Evolutionary conservation across 2,113 vertebrate species (phyloP), one percentile per base, ranked within the genome.

Genomic region (Corapipo altera): DNA sequence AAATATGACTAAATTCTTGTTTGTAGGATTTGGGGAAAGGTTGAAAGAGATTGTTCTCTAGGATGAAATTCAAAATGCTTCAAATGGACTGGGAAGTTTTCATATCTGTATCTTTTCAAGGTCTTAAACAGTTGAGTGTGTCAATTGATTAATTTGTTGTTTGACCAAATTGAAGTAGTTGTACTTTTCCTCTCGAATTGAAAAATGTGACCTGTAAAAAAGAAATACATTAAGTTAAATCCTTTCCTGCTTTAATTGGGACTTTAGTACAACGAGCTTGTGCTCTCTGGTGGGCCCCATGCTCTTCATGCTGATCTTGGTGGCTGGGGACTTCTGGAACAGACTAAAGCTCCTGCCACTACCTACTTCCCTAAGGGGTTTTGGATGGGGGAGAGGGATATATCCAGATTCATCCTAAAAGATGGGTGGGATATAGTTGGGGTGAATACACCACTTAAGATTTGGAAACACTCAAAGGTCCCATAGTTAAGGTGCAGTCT

Each of bases 11-110:
- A 58, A 67, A 81, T 70, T 77, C 32, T 78, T 90, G 44, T 44
- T 93, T 70, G 32, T 94, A 58, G 85, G 86, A 92, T 95, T 93
- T 95, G 91, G 94, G 88, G 90, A 94, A 92, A 93, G 75, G 55
- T 93, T 94, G 88, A 80, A 96, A 74, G 72, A 93, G 71, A 41
- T 82, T 81, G 54, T 94, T 79, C 61, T 91, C 73, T 28, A 78
- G 21, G 76, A 72, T 94, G 44, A 89, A 96, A 94, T 93, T 76
- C 49, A 90, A 84, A 95, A 88, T 71, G 18, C 54, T 93, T 69
- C 65, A 44, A 21, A 69, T 67, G 52, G 35, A 61, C 30, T 27
- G 23, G 44, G 27, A 72, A n/a, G 43, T 95, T 94, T 89, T 91
- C 62, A 39, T 54, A 57, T 76, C 74, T 61, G 52, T 86, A 69